These are phyloP conservation scores for Girardia tigrina DNA, from an alignment of 2,888 invertebrate genomes.

Conservation along the genomic window DNA sequence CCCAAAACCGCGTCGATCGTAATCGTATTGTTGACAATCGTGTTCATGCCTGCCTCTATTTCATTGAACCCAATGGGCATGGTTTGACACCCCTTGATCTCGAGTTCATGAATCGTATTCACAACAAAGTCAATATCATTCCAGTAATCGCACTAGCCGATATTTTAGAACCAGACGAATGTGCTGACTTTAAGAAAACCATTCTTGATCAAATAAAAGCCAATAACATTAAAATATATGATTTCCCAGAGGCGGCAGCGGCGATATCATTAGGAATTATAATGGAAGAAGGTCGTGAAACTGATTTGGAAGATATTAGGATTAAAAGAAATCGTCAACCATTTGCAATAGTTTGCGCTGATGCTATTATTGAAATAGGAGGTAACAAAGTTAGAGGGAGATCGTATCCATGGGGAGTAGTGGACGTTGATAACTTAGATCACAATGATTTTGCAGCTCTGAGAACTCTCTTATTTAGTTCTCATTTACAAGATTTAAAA, in stretches of 20 bases:
- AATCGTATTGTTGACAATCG: too few relatives aligned
- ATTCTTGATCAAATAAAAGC: slow-evolving; percentile 83
- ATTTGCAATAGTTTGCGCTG: slow-evolving; percentile 95
- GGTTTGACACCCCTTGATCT: slow-evolving; percentile 34
- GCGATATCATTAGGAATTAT: too few relatives aligned
- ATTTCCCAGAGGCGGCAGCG: slow-evolving; percentile 68
- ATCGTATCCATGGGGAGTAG: slow-evolving; percentile 93
- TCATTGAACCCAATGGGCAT: slow-evolving; percentile 33
- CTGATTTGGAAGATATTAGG: slow-evolving; percentile 65
- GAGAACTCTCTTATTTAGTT: slow-evolving; percentile 71
- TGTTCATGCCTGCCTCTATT: slow-evolving; percentile 30
- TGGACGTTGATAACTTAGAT: slow-evolving; percentile 93
- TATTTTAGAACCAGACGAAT: slow-evolving; percentile 92
- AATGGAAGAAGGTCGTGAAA: slow-evolving; percentile 61
- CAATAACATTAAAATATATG: slow-evolving; percentile 95
- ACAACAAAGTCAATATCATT: slow-evolving; percentile 70
- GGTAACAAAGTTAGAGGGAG: slow-evolving; percentile 70
- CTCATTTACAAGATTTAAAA: slow-evolving; percentile 63
- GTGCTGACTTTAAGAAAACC: slow-evolving; percentile 85
- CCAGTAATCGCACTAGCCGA: slow-evolving; percentile 97
- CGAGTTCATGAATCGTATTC: slow-evolving; percentile 33
- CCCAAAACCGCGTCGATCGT: too few relatives aligned
- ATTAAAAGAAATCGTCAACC: slow-evolving; percentile 67
- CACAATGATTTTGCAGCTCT: slow-evolving; percentile 97
- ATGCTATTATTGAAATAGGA: slow-evolving; percentile 79